Percentiles rank a stretch among this genome's conserved stretches.
These are phyloP conservation scores for Epinephelus fuscoguttatus DNA, from an alignment of 2,113 vertebrate genomes.

Conservation along the genomic window DNA sequence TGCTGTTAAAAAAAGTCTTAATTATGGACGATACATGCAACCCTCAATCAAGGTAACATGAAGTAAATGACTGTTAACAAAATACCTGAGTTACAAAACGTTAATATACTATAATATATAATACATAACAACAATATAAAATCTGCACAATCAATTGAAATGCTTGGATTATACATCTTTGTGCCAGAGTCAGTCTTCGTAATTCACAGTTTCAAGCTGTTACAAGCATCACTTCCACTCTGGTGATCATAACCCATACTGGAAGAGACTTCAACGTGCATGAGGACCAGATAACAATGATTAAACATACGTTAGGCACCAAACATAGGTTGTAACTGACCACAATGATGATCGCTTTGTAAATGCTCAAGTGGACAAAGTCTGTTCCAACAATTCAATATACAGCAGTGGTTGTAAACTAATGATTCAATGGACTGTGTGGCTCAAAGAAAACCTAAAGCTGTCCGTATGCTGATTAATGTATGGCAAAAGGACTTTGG, in stretches of 20 bases:
- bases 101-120: slow-evolving; percentile 46
- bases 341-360: not conserved
- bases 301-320: slow-evolving; percentile 35
- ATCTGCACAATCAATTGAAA: slow-evolving; percentile 70
- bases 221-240: slow-evolving; percentile 10
- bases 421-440: not conserved
- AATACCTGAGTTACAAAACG: slow-evolving; percentile 78
- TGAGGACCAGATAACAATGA: slow-evolving; percentile 43
- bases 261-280: slow-evolving; percentile 43
- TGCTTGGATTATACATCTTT: slow-evolving; percentile 38
- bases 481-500: not conserved
- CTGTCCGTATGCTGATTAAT: not conserved
- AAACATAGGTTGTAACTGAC: slow-evolving; percentile 38
- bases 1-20: slow-evolving; percentile 22
- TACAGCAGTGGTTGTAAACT: slow-evolving; percentile 22
- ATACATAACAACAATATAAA: slow-evolving; percentile 57
- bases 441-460: not conserved
- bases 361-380: slow-evolving; percentile 26
- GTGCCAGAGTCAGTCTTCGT: slow-evolving; percentile 45
- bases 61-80: slow-evolving; percentile 52
- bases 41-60: slow-evolving; percentile 32
- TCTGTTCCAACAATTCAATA: slow-evolving; percentile 2
- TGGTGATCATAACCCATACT: slow-evolving; percentile 3
- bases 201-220: slow-evolving; percentile 71
- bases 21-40: slow-evolving; percentile 34